phyloP scores from a whole-genome alignment of 1,140 invertebrate species.

The Macrocentrus cingulum region DNA sequence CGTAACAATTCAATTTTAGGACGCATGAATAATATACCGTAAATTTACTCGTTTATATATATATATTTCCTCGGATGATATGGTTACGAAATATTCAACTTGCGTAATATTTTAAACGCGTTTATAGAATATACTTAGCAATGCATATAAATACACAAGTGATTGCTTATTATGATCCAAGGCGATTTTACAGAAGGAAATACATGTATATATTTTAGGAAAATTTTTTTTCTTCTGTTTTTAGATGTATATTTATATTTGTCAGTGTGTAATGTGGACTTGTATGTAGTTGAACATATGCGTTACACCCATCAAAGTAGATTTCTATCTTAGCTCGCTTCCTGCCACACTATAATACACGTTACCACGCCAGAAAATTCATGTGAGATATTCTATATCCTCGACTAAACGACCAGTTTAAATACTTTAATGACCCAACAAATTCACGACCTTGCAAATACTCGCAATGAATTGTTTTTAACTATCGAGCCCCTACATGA shows the following conservation, averaged over 20 bases:
- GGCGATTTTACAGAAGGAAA: no score
- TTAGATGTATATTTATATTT: background rate
- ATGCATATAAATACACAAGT: no score
- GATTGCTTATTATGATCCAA: no score
- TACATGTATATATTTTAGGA: no score
- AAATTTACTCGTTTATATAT: background rate
- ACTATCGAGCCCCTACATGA: no score
- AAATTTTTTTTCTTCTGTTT: no score
- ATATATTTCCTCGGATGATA: background rate
- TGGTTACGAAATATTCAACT: background rate
- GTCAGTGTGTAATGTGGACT: background rate
- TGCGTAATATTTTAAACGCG: constrained; percentile 6
- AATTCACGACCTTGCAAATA: constrained; percentile 18
- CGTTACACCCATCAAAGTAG: background rate
- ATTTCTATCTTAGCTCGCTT: no score
- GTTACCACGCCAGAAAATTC: background rate
- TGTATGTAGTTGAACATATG: background rate
- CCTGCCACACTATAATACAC: no score
- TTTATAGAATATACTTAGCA: no score
- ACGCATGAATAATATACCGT: constrained; percentile 15
- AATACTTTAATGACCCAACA: constrained; percentile 15
- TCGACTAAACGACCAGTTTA: background rate
- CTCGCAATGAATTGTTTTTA: no score
- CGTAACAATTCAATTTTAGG: constrained; percentile 17
- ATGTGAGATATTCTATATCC: constrained; percentile 8